A percentile compares a stretch with the other conserved stretches of the same genome.
Conservation (phyloP, 2,797 vertebrate species). For the Enteromius mattozi region DNA sequence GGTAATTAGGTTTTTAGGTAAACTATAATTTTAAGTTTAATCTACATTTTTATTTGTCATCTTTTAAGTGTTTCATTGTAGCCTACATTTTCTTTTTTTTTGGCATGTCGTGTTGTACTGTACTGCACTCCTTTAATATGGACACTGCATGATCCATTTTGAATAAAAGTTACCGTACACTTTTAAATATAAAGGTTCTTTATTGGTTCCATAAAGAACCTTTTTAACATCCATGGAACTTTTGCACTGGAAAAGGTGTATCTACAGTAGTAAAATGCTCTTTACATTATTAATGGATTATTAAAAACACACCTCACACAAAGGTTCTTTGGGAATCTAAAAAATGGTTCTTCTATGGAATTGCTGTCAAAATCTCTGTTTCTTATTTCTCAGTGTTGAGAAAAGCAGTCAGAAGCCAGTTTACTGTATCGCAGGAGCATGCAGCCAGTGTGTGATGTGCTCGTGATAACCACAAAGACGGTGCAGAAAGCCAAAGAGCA, state of each 20-base stretch:
- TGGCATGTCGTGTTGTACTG: not conserved
- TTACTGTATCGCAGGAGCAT: constrained; percentile 35
- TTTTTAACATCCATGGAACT: not conserved
- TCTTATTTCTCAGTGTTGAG: not conserved
- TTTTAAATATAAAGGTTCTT: not conserved
- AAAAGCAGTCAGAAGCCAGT: constrained; percentile 27
- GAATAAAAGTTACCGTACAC: not conserved
- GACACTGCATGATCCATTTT: not conserved
- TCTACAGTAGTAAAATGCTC: not conserved
- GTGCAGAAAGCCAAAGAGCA: constrained; percentile 35
- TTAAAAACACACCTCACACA: not conserved
- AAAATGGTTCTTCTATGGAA: not conserved
- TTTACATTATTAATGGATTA: not conserved
- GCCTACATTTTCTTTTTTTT: not conserved
- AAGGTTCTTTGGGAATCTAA: not conserved
- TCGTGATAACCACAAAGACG: constrained; percentile 48
- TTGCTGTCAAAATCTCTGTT: not conserved
- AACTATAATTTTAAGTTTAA: not conserved
- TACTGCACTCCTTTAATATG: not conserved
- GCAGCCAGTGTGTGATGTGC: constrained; percentile 41
- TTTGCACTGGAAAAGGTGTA: not conserved
- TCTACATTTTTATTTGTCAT: not conserved
- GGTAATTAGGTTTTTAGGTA: not conserved
- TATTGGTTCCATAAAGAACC: not conserved
- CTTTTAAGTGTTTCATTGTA: not conserved